These are phyloP conservation scores for Sitobion miscanthi DNA, from an alignment of 1,140 invertebrate species.

Conservation along the genomic window DNA sequence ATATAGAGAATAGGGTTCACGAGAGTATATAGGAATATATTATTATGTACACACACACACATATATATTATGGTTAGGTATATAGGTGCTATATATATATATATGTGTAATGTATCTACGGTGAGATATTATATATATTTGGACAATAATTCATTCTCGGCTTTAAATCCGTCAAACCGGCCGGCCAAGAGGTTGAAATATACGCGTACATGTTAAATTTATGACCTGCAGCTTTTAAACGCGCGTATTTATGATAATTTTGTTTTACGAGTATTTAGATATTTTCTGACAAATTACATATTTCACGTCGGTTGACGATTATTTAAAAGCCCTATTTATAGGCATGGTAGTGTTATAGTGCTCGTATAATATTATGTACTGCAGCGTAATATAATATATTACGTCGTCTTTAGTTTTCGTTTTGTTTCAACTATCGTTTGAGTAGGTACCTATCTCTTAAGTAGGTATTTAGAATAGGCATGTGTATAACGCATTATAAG, in stretches of 20 bases:
- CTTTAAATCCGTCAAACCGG: constrained; percentile 27
- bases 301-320: constrained; percentile 7
- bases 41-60: neutral
- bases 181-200: neutral
- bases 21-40: neutral
- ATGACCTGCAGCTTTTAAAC: constrained; percentile 6
- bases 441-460: neutral
- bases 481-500: too few relatives aligned
- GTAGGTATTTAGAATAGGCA: too few relatives aligned
- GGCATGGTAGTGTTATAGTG: neutral
- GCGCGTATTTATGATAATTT: constrained; percentile 20
- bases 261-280: constrained; percentile 47
- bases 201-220: neutral
- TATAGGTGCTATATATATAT: neutral
- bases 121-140: constrained; percentile 28
- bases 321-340: constrained; percentile 9
- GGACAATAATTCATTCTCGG: constrained; percentile 8
- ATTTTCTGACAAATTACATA: constrained; percentile 5
- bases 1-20: neutral
- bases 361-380: neutral
- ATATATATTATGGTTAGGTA: neutral
- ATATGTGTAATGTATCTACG: neutral
- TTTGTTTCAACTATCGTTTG: neutral
- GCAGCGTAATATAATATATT: neutral
- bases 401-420: neutral